Evolutionary conservation across 2,797 vertebrate species (phyloP), one percentile per base, ranked within the genome.

Genomic region (Zenarchopterus dispar): DNA sequence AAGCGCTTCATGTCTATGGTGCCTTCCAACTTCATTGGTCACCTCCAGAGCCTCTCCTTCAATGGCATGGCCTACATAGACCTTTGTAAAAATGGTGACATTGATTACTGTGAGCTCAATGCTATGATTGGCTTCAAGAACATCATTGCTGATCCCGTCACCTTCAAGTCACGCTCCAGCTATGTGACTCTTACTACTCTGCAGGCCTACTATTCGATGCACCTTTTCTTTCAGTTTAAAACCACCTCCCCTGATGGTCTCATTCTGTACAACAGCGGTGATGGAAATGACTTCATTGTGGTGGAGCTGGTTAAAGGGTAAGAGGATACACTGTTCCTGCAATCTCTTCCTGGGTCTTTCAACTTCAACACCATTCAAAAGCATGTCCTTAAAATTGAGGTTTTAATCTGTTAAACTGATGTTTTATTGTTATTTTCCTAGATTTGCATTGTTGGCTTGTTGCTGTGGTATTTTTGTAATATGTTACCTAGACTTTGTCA

Each of bases 191-290:
- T 99, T 87, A 93, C 94, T 68, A 97, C 97, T 0, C 90, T 99
- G 74, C 97, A 98, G 91, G 97, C 97, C 54, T 99, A 99, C 84
- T 97, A 97, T 79, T 97, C 97, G 92, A 99, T 99, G 97, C 96
- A 99, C 93, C 96, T 99, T 84, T 99, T 99, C 92, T 99, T 99
- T 93, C 97, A 99, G 93, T 98, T 99, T 91, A 99, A 99, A 92
- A 99, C 97, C 49, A 99, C 97, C 55, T 98, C 97, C 7, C 92
- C 97, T 0, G 97, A 99, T 49, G 97, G 97, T 60, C 94, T 99
- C 78, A 97, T 99, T 86, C 94, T 99, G 1, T 99, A 93, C 82
- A 99, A 99, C 92, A 98, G 96, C 36, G 97, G 97, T 1, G 97
- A 99, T 85, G 97, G 97, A 51, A 99, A 97, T 70, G 97, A 99